Evolutionary conservation across 1,140 invertebrate species (phyloP), one percentile per base, ranked within the genome.

Genomic region (Dolichoris vasculosae): DNA sequence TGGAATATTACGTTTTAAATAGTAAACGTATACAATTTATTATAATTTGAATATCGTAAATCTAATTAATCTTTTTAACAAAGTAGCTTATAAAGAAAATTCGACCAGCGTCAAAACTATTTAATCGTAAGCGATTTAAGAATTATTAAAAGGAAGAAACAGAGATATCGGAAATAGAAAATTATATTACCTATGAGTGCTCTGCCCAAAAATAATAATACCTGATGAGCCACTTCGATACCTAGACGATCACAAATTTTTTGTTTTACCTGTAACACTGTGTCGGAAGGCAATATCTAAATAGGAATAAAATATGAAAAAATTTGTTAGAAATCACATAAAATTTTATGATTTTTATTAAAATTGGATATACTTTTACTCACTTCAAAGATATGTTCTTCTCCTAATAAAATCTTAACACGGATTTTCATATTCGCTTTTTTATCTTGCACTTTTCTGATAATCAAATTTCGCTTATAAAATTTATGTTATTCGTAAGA

Each of bases 141-240:
- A 26, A 26, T 59, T 26, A 55, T 55, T n/a, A n/a, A n/a, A n/a
- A n/a, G n/a, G 55, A 59, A 59, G 4, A 59, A 59, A 26, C 55
- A 13, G 23, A 6, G 26, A 59, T 26, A 13, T 69, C 3, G 7
- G 15, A 69, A 35, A 1, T 76, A 76, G n/a, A 48, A 48, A n/a
- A 20, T 26, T 71, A 40, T 32, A 69, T 89, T 90, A 92, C 92
- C 92, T 84, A 90, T 88, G 38, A 93, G 88, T 17, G 92, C 85
- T 86, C 93, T 93, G 59, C 92, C 92, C 11, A 89, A 90, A 4
- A 92, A 89, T 67, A 93, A 88, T 71, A 93, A 88, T 85, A 88
- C 91, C 87, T 93, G 93, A 64, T 93, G 90, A 23, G 90, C 85
- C 35, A 92, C 90, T 55, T 92, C 91, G 35, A 93, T 92, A 2